Conservation (phyloP, 2,888 invertebrate genomes). For the Philereme vetulata region DNA sequence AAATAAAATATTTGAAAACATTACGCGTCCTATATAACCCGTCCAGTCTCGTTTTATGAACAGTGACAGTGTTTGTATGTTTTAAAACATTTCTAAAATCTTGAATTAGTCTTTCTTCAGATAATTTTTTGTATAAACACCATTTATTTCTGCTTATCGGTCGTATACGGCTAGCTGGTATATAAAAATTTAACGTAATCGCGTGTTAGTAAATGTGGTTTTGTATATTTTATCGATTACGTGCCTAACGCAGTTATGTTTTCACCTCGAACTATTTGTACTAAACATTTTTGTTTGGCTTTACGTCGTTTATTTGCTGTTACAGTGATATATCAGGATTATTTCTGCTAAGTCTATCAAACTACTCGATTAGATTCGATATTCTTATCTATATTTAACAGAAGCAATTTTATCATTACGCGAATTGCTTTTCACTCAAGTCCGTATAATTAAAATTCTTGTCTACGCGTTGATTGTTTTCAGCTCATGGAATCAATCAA, state of each 20-base stretch:
- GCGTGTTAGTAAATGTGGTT: conserved; percentile 57
- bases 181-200: conserved; percentile 43
- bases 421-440: conserved; percentile 43
- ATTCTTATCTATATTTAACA: conserved; percentile 2
- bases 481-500: conserved; percentile 26
- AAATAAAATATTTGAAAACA: conserved; percentile 55
- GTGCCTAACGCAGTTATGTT: conserved; percentile 36
- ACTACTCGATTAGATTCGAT: not conserved
- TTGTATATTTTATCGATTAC: conserved; percentile 58
- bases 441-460: conserved; percentile 56
- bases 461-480: conserved; percentile 48
- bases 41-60: conserved; percentile 60
- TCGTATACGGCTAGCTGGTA: conserved; percentile 34
- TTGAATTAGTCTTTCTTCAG: conserved; percentile 38
- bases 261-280: conserved; percentile 32
- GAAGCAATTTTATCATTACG: conserved; percentile 33
- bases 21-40: conserved; percentile 65
- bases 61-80: conserved; percentile 50
- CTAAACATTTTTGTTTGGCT: conserved; percentile 18
- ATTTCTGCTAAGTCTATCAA: not conserved
- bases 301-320: conserved; percentile 6
- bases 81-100: conserved; percentile 9
- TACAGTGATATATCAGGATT: not conserved
- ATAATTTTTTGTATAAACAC: conserved; percentile 41
- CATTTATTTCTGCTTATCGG: conserved; percentile 43